A percentile compares a stretch with the other conserved stretches of the same genome.
phyloP scores from a whole-genome alignment of 2,888 invertebrate species.

The Spodoptera picta region DNA sequence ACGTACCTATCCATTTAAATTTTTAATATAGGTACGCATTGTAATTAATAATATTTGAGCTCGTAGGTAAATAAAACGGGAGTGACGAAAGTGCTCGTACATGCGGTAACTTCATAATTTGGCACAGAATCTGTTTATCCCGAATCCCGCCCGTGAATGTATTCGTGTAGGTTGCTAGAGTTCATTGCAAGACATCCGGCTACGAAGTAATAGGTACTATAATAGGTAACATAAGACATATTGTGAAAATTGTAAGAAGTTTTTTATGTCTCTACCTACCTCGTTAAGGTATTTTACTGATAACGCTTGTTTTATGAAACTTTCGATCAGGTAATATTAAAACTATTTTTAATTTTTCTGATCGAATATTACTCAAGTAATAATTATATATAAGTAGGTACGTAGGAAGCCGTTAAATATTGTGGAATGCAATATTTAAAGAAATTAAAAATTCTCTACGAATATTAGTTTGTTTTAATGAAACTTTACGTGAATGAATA shows the following conservation, averaged over 20 bases:
- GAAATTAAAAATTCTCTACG: too few species aligned
- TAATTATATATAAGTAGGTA: too few species aligned
- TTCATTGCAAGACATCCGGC: conserved; percentile 72
- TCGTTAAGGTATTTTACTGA: neutral
- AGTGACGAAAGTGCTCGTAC: conserved; percentile 66
- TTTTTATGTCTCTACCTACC: conserved; percentile 2
- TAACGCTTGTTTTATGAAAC: conserved; percentile 4
- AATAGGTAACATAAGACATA: conserved; percentile 35
- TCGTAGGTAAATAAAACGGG: conserved; percentile 33
- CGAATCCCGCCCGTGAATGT: conserved; percentile 73
- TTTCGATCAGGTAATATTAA: neutral
- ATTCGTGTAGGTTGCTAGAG: conserved; percentile 64
- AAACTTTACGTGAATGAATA: too few species aligned
- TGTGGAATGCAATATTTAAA: too few species aligned
- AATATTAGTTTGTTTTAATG: too few species aligned
- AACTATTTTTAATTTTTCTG: neutral
- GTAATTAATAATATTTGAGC: conserved; percentile 8
- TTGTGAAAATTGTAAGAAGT: neutral
- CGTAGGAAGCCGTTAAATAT: too few species aligned
- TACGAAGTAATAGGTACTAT: conserved; percentile 37
- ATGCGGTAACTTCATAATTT: conserved; percentile 69
- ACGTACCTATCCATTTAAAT: neutral
- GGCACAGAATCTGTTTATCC: conserved; percentile 78
- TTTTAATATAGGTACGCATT: neutral
- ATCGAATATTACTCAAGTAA: too few species aligned